These are phyloP conservation scores for Myripristis murdjan DNA, from an alignment of 2,797 vertebrate genomes.

Conservation along the genomic window DNA sequence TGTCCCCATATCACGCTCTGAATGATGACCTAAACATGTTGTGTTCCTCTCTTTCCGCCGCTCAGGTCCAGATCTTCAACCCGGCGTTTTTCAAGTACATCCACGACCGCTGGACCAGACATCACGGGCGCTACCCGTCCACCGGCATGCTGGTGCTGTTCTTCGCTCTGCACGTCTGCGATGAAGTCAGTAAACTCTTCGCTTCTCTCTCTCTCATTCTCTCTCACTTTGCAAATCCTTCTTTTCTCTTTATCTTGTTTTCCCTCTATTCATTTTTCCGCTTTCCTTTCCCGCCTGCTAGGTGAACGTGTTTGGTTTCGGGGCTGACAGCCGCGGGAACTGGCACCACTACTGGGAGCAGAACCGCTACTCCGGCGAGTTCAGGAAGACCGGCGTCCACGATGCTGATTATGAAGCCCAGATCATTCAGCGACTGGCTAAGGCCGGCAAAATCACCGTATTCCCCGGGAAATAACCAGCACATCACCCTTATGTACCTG, in stretches of 20 bases:
- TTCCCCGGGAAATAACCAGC: slow-evolving; percentile 89
- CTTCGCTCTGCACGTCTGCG: slow-evolving; percentile 97
- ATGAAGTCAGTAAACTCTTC: slow-evolving; percentile 88
- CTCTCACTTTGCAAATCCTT: not conserved
- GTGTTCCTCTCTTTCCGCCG: slow-evolving; percentile 8
- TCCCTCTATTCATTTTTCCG: not conserved
- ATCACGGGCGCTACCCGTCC: slow-evolving; percentile 97
- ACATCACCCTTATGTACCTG: not conserved
- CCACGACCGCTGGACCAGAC: slow-evolving; percentile 96
- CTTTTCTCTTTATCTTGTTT: not conserved
- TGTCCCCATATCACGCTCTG: too few species aligned
- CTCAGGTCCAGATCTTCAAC: slow-evolving; percentile 98
- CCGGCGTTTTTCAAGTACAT: slow-evolving; percentile 99
- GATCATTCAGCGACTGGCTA: slow-evolving; percentile 93
- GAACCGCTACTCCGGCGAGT: slow-evolving; percentile 98
- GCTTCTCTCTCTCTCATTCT: not conserved
- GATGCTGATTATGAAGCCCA: slow-evolving; percentile 97
- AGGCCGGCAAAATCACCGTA: slow-evolving; percentile 94
- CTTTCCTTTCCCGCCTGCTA: slow-evolving; percentile 59
- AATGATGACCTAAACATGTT: too few species aligned
- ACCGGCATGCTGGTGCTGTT: slow-evolving; percentile 98
- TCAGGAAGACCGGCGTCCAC: slow-evolving; percentile 97
- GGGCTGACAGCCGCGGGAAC: slow-evolving; percentile 95
- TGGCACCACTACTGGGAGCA: slow-evolving; percentile 99
- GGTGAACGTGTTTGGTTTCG: slow-evolving; percentile 99